Base-by-base conservation (phyloP, 2,888 invertebrate genomes). In the Drosophila tanythrix region DNA sequence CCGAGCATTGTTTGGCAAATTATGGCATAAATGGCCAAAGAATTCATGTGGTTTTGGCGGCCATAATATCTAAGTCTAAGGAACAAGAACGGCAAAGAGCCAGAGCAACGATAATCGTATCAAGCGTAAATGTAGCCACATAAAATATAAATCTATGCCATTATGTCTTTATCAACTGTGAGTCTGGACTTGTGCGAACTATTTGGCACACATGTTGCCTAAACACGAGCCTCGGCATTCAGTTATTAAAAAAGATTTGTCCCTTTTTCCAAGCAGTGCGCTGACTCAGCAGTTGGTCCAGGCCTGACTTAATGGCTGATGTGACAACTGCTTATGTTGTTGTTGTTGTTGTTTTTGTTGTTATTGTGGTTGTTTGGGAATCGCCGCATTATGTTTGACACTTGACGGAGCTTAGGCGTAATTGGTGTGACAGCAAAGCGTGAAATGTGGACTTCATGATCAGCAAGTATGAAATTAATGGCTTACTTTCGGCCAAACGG, bases 161-260 rank as follows among this genome's bases (percentile, higher is more conserved):
- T 90, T 89, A 90, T 90, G 87, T 87, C 90, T 90, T 90, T 87
- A 90, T 87, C 89, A 90, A 87, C 90, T 90, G 82, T 73, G 55
- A 53, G 66, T 43, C 40, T 53, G 55, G 59, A n/a, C 57, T 52
- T 70, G 84, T 84, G 83, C 75, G 79, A 82, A 86, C 91, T 90
- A 91, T 89, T 90, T 75, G 71, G 60, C 74, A 70, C 90, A 91
- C 82, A 84, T 90, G 90, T 77, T 82, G 66, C 90, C 80, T 56
- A 36, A 38, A 50, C 46, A 38, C 10, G 11, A 57, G 66, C 52
- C 31, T 59, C 35, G 57, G 74, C 33, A 31, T 25, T 31, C 67
- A 82, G 90, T 88, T 90, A 90, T 90, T 87, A 87, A 88, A 89
- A 87, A 90, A 88, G 83, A 88, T 86, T 88, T 89, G 76, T 84